Conservation (phyloP, 2,113 vertebrate species). For the Thalassoma bifasciatum region DNA sequence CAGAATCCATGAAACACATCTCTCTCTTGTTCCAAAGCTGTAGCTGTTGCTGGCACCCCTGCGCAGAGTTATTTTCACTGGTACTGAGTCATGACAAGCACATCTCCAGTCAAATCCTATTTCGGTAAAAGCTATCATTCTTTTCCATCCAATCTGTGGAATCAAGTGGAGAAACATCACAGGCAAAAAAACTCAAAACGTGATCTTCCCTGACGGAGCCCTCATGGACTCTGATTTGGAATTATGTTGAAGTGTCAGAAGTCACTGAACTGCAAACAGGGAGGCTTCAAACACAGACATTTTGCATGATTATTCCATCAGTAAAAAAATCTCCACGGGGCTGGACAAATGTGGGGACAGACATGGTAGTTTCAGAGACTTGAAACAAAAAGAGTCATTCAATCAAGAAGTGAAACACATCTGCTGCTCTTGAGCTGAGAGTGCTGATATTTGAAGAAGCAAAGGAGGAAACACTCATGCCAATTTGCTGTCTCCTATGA, state of each 20-base stretch:
- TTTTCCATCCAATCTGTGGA: constrained; percentile 3
- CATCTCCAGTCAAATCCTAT: constrained; percentile 37
- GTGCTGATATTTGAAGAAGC: constrained; percentile 41
- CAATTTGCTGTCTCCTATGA: constrained; percentile 53
- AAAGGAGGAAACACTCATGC: constrained; percentile 35
- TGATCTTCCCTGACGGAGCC: not conserved
- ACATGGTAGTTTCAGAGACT: not conserved
- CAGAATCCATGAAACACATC: constrained; percentile 1
- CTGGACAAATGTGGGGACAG: not conserved
- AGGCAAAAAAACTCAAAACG: not conserved
- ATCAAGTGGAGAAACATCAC: constrained; percentile 13
- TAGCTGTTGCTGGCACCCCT: constrained; percentile 11
- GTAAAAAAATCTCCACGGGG: not conserved
- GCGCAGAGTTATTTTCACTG: constrained; percentile 1
- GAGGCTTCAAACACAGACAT: not conserved
- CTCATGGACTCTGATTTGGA: constrained; percentile 7
- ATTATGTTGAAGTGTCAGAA: constrained; percentile 1
- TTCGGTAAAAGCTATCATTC: constrained; percentile 30
- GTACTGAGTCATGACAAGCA: constrained; percentile 15
- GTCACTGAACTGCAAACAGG: not conserved
- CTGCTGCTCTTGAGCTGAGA: constrained; percentile 39
- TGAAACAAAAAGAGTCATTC: constrained; percentile 19
- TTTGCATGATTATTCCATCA: not conserved
- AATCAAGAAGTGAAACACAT: constrained; percentile 42
- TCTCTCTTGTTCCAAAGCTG: constrained; percentile 8